These are phyloP conservation scores for Morone saxatilis DNA, from an alignment of 2,113 vertebrate genomes.

Conservation along the genomic window DNA sequence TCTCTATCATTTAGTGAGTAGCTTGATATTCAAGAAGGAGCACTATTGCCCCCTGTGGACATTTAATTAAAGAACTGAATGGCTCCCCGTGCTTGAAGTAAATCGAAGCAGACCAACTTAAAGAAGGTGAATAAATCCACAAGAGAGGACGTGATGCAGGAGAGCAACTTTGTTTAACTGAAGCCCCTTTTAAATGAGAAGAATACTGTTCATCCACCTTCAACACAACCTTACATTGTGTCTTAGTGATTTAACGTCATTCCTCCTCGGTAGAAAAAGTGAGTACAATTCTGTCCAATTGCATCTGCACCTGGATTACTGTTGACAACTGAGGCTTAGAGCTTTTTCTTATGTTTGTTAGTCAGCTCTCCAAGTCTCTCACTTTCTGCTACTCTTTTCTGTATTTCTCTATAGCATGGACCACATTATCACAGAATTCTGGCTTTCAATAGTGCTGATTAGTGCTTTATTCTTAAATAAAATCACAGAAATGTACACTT, in stretches of 20 bases:
- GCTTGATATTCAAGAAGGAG: slow-evolving; percentile 21
- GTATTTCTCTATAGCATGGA: too few relatives aligned
- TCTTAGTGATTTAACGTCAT: neutral
- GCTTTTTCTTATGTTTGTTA: too few relatives aligned
- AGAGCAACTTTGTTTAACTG: too few relatives aligned
- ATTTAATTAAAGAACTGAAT: neutral
- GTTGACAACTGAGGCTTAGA: too few relatives aligned
- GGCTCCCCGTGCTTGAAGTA: neutral
- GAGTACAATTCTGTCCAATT: too few relatives aligned
- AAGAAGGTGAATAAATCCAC: neutral
- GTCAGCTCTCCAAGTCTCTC: too few relatives aligned
- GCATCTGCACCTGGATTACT: too few relatives aligned
- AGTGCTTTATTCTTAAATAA: neutral
- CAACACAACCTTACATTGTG: neutral
- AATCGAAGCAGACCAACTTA: neutral
- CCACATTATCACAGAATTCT: too few relatives aligned
- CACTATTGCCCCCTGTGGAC: slow-evolving; percentile 74
- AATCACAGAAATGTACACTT: neutral
- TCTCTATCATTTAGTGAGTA: rapidly evolving
- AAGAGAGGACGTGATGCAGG: neutral
- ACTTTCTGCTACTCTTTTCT: too few relatives aligned
- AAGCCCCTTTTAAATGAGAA: neutral
- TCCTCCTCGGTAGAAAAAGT: neutral
- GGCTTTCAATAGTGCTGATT: too few relatives aligned
- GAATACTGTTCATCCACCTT: neutral